Evolutionary conservation across 2,888 invertebrate genomes (phyloP).

Genomic region (Diarsia rubi): DNA sequence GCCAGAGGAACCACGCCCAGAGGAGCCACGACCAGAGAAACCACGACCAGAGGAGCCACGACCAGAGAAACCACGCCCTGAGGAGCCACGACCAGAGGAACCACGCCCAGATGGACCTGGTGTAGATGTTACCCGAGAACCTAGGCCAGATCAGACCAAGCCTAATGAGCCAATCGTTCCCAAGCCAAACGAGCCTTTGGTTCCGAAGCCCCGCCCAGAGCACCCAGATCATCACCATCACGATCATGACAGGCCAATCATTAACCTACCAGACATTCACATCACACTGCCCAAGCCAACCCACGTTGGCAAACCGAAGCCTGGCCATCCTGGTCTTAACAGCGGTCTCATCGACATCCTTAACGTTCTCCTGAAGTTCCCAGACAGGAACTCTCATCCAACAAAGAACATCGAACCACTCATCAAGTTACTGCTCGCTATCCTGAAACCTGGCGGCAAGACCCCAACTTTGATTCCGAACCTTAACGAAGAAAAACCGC

Average conservation of each 20-base stretch:
- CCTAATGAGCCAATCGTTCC: neutral
- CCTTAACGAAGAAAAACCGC: neutral
- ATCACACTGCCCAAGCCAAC: slow-evolving; percentile 30
- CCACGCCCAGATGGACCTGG: neutral
- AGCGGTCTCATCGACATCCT: slow-evolving; percentile 48
- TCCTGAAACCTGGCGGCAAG: slow-evolving; percentile 43
- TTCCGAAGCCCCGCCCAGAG: neutral
- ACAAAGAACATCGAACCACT: slow-evolving; percentile 24
- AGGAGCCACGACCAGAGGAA: neutral
- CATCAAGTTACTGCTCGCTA: slow-evolving; percentile 44
- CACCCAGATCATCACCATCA: slow-evolving; percentile 39
- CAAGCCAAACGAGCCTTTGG: neutral
- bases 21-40: neutral
- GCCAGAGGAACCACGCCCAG: too few relatives aligned
- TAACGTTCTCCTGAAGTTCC: slow-evolving; percentile 47
- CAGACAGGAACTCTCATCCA: slow-evolving; percentile 19
- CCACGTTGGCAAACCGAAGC: slow-evolving; percentile 26
- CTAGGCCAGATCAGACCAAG: neutral
- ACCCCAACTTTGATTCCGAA: slow-evolving; percentile 13
- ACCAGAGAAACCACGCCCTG: too few relatives aligned
- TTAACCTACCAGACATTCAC: slow-evolving; percentile 29
- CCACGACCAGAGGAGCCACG: neutral
- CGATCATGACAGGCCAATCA: slow-evolving; percentile 25
- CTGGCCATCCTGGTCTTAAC: slow-evolving; percentile 26
- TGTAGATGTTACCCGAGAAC: neutral